phyloP scores from a whole-genome alignment of 2,113 vertebrate species.

The Xerus inauris region DNA sequence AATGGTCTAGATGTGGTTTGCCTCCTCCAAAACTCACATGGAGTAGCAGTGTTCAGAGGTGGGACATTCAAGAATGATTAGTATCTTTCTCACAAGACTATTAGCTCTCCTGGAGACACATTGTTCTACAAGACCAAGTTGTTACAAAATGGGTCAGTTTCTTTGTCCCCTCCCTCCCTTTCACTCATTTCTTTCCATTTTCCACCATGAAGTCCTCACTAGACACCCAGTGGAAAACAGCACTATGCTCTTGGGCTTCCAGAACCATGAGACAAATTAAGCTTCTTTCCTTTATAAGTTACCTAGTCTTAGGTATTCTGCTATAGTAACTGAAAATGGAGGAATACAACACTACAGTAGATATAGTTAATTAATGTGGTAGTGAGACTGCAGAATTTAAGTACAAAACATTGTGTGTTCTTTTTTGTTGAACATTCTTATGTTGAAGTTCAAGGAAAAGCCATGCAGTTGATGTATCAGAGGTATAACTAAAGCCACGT shows the following conservation, averaged over 20 bases:
- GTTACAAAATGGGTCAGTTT: not conserved
- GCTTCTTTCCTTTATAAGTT: not conserved
- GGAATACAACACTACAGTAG: not conserved
- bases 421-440: not conserved
- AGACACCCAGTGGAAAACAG: not conserved
- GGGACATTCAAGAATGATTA: not conserved
- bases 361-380: not conserved
- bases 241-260: not conserved
- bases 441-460: not conserved
- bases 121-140: not conserved
- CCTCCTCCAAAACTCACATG: too few species aligned
- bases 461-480: not conserved
- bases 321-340: not conserved
- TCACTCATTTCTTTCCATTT: not conserved
- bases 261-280: not conserved
- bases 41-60: not conserved
- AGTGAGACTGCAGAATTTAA: not conserved
- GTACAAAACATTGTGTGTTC: not conserved
- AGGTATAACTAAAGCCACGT: not conserved
- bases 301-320: not conserved
- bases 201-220: too few species aligned
- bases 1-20: not conserved
- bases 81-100: not conserved
- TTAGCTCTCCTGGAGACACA: not conserved
- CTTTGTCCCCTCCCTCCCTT: too few species aligned